Percentiles rank a stretch among this genome's conserved stretches.
These are phyloP conservation scores for Penaeus vannamei DNA, from an alignment of 1,140 invertebrate species.

Conservation along the genomic window DNA sequence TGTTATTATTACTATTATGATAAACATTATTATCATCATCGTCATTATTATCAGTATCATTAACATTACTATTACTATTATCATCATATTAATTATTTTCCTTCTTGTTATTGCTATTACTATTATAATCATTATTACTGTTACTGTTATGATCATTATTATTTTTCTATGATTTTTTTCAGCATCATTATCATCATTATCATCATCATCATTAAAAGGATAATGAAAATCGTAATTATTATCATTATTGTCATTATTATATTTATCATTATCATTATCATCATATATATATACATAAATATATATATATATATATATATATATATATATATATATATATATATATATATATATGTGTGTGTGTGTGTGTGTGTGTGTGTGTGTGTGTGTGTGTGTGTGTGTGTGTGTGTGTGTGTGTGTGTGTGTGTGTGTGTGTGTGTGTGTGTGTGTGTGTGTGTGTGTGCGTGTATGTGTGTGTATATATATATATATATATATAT, in stretches of 20 bases:
- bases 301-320: slow-evolving; percentile 25
- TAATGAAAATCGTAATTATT: too few species aligned
- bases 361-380: not conserved
- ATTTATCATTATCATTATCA: not conserved
- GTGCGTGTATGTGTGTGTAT: too few species aligned
- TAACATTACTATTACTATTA: slow-evolving; percentile 29
- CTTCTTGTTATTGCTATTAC: not conserved
- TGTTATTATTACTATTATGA: slow-evolving; percentile 26
- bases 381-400: not conserved
- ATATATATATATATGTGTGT: slow-evolving; percentile 26
- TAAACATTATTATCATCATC: not conserved
- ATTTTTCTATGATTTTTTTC: slow-evolving; percentile 35
- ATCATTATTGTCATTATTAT: too few species aligned
- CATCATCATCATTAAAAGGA: not conserved
- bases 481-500: too few species aligned
- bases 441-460: too few species aligned
- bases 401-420: not conserved
- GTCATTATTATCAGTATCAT: not conserved
- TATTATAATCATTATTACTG: not conserved
- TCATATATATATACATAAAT: not conserved
- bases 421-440: not conserved
- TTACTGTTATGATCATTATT: slow-evolving; percentile 38
- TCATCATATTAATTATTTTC: not conserved
- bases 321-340: slow-evolving; percentile 29
- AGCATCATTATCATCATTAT: slow-evolving; percentile 39